Evolutionary conservation across 1,140 invertebrate species (phyloP).

Genomic region (Lordiphosa stackelbergi): DNA sequence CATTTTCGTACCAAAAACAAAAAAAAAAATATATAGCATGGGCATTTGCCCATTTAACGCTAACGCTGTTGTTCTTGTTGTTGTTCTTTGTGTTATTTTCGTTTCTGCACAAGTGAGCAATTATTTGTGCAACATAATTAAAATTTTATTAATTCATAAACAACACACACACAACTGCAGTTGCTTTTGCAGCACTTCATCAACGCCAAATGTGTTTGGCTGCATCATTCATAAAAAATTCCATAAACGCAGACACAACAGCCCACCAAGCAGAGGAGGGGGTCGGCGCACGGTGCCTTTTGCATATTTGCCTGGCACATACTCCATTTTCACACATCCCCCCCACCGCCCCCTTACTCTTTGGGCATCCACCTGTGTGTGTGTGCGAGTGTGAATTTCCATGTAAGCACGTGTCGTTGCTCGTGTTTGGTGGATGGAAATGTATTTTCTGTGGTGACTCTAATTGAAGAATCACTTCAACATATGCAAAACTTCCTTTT

Average conservation of each 20-base stretch:
- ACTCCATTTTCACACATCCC: slow-evolving; percentile 1
- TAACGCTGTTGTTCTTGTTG: slow-evolving; percentile 16
- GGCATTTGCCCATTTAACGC: slow-evolving; percentile 12
- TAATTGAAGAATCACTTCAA: too few species aligned
- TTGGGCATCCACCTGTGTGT: background rate
- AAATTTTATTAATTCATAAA: slow-evolving; percentile 72
- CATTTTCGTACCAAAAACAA: slow-evolving; percentile 10
- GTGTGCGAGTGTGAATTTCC: slow-evolving; percentile 4
- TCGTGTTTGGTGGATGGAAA: slow-evolving; percentile 8
- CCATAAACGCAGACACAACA: slow-evolving; percentile 51
- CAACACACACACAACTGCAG: slow-evolving; percentile 24
- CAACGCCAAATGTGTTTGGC: slow-evolving; percentile 35
- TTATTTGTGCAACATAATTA: slow-evolving; percentile 71
- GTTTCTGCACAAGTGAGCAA: slow-evolving; percentile 61
- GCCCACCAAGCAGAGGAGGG: background rate
- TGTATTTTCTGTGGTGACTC: background rate
- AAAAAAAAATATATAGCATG: slow-evolving; percentile 8
- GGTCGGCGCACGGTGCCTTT: slow-evolving; percentile 2
- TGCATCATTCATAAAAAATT: slow-evolving; percentile 70
- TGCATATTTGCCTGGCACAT: slow-evolving; percentile 2
- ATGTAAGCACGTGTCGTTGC: slow-evolving; percentile 7
- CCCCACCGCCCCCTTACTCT: background rate
- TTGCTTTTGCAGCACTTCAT: slow-evolving; percentile 43
- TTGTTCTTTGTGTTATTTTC: slow-evolving; percentile 4
- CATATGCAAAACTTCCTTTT: too few species aligned